Evolutionary conservation across 2,888 invertebrate species (phyloP), one percentile per base, ranked within the genome.

Genomic region (Acanthacorydalis orientalis): DNA sequence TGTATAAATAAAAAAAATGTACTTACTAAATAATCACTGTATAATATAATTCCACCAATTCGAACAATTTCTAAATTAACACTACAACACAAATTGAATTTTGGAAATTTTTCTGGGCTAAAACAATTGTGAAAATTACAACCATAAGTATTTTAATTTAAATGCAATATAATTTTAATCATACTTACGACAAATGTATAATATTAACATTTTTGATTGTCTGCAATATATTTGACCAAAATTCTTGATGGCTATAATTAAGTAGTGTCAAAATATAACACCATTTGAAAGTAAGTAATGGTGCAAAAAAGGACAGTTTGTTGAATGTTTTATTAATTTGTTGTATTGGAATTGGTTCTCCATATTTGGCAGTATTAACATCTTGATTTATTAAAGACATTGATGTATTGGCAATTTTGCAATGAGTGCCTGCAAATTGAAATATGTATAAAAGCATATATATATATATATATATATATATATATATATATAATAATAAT

Each of bases 1-100:
- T 12, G 37, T 12, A 4, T 40, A 12, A 40, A 40, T 15, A 15
- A 42, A 34, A 1, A 48, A 45, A 44, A 45, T 23, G 33, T 50
- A 68, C 75, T 74, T 60, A 82, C 82, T 66, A 86, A 77, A 64
- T 81, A 83, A 62, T 88, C 86, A 67, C 84, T 85, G 59, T 81
- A 81, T 0, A 84, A 73, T 57, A 85, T 73, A 1, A 78, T 73
- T 14, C 79, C 78, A 1, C 81, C 81, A 44, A 76, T 71, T 50
- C 78, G 72, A 6, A 84, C 66, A 32, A 83, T 69, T 57, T 82
- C 79, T 1, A 73, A 61, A 53, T 80, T 76, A 6, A 78, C 62
- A 49, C 73, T 57, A 37, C 53, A 52, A 4, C 32, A 33, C 37
- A 51, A 49, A 34, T 40, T 50, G n/a, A 44, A 45, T 39, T 46